phyloP scores from a whole-genome alignment of 2,113 vertebrate genomes.

The Tragelaphus scriptus region DNA sequence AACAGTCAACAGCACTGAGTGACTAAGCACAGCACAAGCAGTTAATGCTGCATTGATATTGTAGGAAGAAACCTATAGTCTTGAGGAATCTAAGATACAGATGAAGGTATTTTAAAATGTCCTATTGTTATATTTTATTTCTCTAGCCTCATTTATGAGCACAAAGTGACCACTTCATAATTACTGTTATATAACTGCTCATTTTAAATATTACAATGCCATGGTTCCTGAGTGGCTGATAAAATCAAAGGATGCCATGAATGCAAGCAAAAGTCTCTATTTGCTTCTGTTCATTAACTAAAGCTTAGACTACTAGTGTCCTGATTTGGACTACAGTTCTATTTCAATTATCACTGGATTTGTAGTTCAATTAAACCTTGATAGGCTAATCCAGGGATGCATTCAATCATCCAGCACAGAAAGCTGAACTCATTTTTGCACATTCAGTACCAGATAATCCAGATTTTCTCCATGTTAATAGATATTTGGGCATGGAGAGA shows the following conservation, averaged over 20 bases:
- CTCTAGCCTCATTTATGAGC: neutral
- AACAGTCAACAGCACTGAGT: neutral
- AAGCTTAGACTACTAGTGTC: constrained; percentile 29
- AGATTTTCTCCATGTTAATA: constrained; percentile 61
- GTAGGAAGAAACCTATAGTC: neutral
- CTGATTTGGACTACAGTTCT: neutral
- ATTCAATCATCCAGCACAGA: constrained; percentile 9
- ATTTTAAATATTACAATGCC: neutral
- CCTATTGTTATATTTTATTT: neutral
- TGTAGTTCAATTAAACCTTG: constrained; percentile 52
- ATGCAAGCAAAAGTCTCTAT: neutral
- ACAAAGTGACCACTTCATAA: neutral
- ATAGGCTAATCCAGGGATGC: constrained; percentile 31
- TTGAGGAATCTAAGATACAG: neutral
- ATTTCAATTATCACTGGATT: constrained; percentile 10
- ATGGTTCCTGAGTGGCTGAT: neutral
- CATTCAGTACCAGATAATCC: constrained; percentile 53
- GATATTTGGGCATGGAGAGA: constrained; percentile 38
- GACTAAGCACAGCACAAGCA: neutral
- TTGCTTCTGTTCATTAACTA: constrained; percentile 36
- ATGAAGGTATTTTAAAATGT: neutral
- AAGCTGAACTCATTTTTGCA: constrained; percentile 47
- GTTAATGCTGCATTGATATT: neutral
- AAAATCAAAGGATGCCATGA: neutral
- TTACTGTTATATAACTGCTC: neutral